phyloP scores from a whole-genome alignment of 64 coral and sea anemone genomes.

The Porites lutea region DNA sequence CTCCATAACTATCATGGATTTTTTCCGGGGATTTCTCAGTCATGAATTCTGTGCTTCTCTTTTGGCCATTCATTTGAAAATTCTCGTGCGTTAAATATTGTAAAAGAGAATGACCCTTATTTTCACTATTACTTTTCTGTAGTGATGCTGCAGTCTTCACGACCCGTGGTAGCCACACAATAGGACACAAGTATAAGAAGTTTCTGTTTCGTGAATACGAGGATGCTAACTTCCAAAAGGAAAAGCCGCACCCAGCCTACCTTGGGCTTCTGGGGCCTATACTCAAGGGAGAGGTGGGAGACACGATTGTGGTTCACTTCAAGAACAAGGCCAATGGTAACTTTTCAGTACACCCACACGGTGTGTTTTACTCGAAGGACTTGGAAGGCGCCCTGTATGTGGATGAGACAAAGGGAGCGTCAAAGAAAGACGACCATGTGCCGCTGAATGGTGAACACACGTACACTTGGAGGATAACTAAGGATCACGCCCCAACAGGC shows the following conservation, averaged over 20 bases:
- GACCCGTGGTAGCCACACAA: constrained; percentile 29
- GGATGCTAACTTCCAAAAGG: constrained; percentile 52
- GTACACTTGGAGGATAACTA: constrained; percentile 63
- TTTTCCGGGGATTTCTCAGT: no score
- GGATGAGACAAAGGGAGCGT: constrained; percentile 29
- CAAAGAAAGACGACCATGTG: constrained; percentile 74
- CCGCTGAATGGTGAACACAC: neutral
- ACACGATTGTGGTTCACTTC: constrained; percentile 77
- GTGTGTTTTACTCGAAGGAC: constrained; percentile 77
- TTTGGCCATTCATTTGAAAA: no score
- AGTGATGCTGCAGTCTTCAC: constrained; percentile 82
- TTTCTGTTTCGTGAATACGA: constrained; percentile 82
- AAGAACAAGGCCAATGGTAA: constrained; percentile 67
- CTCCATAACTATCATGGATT: no score
- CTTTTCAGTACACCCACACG: constrained; percentile 82
- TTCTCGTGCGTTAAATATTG: no score
- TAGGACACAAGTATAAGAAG: constrained; percentile 75
- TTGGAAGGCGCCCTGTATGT: constrained; percentile 83
- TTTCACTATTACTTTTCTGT: no score
- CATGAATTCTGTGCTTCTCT: no score
- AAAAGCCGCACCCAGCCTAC: constrained; percentile 65
- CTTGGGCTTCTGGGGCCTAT: constrained; percentile 83
- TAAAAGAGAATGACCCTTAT: no score
- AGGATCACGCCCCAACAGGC: constrained; percentile 54
- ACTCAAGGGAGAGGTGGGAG: constrained; percentile 80